These are phyloP conservation scores for Esox niger DNA, from an alignment of 2,113 vertebrate genomes.

Conservation along the genomic window DNA sequence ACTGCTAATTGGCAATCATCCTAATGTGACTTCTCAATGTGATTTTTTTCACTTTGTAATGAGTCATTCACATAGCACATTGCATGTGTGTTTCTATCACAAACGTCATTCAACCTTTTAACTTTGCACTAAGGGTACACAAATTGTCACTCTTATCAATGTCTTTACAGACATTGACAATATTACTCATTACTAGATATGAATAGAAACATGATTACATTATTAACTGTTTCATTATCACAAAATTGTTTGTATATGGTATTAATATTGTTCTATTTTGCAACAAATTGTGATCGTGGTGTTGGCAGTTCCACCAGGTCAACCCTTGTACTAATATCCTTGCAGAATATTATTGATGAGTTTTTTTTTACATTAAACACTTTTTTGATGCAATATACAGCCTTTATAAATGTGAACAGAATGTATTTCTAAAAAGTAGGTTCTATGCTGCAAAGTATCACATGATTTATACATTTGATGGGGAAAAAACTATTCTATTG, in stretches of 20 bases:
- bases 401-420: no score
- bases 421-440: no score
- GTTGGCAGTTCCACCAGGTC: no score
- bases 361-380: no score
- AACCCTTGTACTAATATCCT: no score
- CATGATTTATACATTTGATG: no score
- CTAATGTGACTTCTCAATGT: background rate
- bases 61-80: background rate
- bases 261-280: constrained; percentile 22
- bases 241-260: constrained; percentile 6
- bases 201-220: constrained; percentile 9
- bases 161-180: constrained; percentile 21
- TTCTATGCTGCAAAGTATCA: no score
- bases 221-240: constrained; percentile 5
- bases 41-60: background rate
- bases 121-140: constrained; percentile 4
- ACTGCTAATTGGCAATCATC: no score
- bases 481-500: no score
- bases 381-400: no score
- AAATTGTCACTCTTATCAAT: constrained; percentile 35
- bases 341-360: no score
- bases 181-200: constrained; percentile 6
- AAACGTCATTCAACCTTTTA: background rate
- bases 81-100: background rate
- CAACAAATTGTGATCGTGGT: no score